Conservation (phyloP, 2,113 vertebrate genomes). For the Tragelaphus buxtoni region DNA sequence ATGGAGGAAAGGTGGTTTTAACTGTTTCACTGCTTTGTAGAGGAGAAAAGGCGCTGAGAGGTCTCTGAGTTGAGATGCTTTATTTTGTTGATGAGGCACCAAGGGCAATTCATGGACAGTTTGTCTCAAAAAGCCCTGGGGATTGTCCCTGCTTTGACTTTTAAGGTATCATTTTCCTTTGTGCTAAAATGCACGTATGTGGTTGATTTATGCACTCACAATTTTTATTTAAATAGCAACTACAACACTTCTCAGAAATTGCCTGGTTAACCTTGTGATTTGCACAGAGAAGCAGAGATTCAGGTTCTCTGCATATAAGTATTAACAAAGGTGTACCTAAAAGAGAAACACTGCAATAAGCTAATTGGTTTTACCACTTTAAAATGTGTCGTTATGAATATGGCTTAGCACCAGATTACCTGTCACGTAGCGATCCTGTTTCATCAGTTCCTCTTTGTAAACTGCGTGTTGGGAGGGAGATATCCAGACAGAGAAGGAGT, state of each 20-base stretch:
- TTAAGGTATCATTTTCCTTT: background rate
- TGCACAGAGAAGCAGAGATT: background rate
- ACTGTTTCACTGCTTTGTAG: background rate
- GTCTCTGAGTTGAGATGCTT: background rate
- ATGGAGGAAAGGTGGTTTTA: background rate
- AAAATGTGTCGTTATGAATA: conserved; percentile 49
- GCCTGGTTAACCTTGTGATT: conserved; percentile 1
- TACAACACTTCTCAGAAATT: background rate
- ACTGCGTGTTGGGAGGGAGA: background rate
- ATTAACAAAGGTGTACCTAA: conserved; percentile 9
- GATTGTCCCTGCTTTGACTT: background rate
- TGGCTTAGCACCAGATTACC: conserved; percentile 57
- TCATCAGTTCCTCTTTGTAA: conserved; percentile 43
- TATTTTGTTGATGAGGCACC: background rate
- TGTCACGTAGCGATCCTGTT: conserved; percentile 49
- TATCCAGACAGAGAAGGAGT: background rate
- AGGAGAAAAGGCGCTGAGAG: background rate
- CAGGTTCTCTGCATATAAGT: background rate
- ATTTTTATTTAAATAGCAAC: background rate
- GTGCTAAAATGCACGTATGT: background rate
- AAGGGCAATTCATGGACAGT: background rate
- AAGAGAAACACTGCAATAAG: conserved; percentile 5
- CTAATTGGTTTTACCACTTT: conserved; percentile 64
- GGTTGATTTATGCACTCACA: background rate
- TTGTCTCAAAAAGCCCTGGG: background rate